Evolutionary conservation across 2,888 invertebrate genomes (phyloP), one percentile per base, ranked within the genome.

Genomic region (Chaitophorus viminalis): DNA sequence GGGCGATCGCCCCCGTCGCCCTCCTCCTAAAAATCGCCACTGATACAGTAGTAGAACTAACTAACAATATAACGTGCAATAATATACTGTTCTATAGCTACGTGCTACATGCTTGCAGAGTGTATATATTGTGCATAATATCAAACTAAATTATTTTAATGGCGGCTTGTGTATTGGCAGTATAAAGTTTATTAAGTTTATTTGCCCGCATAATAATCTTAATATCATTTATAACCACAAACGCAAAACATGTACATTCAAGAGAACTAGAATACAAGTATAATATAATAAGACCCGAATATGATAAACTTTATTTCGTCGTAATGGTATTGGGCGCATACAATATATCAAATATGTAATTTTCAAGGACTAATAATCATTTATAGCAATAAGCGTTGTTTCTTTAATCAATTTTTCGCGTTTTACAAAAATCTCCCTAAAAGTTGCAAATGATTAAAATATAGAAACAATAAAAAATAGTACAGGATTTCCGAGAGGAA

Each of bases 111-210:
- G 46, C 14, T 46, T 9, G 25, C n/a, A 65, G n/a, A n/a, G n/a
- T n/a, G n/a, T n/a, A n/a, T 31, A 70, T 70, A 8, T n/a, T n/a
- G n/a, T n/a, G 65, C 17, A 54, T 54, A 54, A 65, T 65, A n/a
- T 31, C 31, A 4, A 70, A 31, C 31, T 31, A 18, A 70, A 31
- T 70, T 70, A 31, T 70, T 70, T 33, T 70, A 70, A 70, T 31
- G 18, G 31, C 31, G 5, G 17, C 68, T 31, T 18, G 70, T n/a
- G 70, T 70, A 70, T 70, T 70, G 70, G 25, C 31, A 70, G 70
- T 17, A 25, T 70, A 70, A 70, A 68, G 68, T 68, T 68, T 68
- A 29, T 68, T 68, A 70, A 68, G 68, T 68, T 68, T 68, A 29
- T 68, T 68, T n/a, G 25, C 29, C 25, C 25, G 68, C 68, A 11